phyloP scores from a whole-genome alignment of 2,113 vertebrate species.

The Ageneiosus marmoratus region DNA sequence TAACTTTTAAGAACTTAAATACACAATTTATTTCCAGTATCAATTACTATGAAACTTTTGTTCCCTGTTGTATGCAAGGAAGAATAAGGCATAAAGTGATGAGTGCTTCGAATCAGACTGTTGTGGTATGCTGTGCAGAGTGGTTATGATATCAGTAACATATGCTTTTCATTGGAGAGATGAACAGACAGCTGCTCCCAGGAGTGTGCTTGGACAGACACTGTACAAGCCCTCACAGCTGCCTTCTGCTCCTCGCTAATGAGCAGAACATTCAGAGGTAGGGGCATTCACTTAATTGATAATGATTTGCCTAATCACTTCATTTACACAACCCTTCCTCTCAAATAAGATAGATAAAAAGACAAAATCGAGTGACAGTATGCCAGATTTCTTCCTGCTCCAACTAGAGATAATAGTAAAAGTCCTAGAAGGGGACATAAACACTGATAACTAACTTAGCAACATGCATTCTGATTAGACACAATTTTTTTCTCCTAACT shows the following conservation, averaged over 20 bases:
- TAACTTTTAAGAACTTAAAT: neutral
- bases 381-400: neutral
- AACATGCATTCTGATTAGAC: neutral
- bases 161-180: neutral
- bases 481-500: neutral
- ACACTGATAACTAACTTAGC: neutral
- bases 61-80: neutral
- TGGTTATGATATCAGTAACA: neutral
- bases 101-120: neutral
- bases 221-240: constrained; percentile 38
- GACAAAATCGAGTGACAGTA: neutral
- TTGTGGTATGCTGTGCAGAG: neutral
- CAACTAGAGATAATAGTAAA: neutral
- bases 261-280: constrained; percentile 16
- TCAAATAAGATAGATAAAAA: constrained; percentile 13
- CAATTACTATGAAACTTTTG: neutral
- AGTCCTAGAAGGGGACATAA: neutral
- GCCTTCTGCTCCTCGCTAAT: constrained; percentile 43
- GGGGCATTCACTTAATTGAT: constrained; percentile 26
- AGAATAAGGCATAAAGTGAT: neutral
- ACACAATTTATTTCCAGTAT: neutral
- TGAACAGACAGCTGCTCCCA: constrained; percentile 28
- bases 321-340: constrained; percentile 22
- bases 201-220: constrained; percentile 18
- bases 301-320: constrained; percentile 31